Evolutionary conservation across 2,113 vertebrate species (phyloP).

Genomic region (Gnathonemus longibarbis): DNA sequence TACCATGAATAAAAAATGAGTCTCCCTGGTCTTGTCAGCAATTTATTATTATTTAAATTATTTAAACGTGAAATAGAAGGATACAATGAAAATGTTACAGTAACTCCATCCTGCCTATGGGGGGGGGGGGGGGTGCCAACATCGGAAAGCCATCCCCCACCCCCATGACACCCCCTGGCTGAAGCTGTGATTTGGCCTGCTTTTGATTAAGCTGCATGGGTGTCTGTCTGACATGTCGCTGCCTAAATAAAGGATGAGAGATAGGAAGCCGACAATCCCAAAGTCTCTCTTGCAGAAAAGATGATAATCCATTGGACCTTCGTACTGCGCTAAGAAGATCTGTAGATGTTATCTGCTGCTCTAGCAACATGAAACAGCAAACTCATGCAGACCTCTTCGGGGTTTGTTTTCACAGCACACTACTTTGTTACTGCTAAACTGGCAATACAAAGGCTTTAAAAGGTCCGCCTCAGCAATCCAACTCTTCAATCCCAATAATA

Average conservation of each 20-base stretch:
- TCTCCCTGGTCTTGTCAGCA: neutral
- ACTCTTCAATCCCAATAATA: neutral
- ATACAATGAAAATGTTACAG: neutral
- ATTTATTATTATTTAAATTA: neutral
- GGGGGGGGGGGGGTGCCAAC: neutral
- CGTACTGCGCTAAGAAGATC: neutral
- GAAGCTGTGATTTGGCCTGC: neutral
- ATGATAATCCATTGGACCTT: neutral
- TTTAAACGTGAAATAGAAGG: neutral
- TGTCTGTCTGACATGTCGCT: neutral
- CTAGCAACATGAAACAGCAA: neutral
- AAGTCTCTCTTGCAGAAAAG: neutral
- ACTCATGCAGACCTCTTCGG: neutral
- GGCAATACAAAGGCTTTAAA: neutral
- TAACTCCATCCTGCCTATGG: neutral
- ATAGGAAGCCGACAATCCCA: neutral
- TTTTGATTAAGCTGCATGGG: neutral
- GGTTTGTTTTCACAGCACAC: neutral
- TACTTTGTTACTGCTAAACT: neutral
- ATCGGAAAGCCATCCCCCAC: neutral
- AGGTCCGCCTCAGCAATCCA: neutral
- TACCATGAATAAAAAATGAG: neutral
- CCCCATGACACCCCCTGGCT: neutral
- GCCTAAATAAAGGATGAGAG: neutral
- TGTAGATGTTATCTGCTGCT: neutral